Base-by-base conservation (phyloP, 2,113 vertebrate species). In the Aegypius monachus region DNA sequence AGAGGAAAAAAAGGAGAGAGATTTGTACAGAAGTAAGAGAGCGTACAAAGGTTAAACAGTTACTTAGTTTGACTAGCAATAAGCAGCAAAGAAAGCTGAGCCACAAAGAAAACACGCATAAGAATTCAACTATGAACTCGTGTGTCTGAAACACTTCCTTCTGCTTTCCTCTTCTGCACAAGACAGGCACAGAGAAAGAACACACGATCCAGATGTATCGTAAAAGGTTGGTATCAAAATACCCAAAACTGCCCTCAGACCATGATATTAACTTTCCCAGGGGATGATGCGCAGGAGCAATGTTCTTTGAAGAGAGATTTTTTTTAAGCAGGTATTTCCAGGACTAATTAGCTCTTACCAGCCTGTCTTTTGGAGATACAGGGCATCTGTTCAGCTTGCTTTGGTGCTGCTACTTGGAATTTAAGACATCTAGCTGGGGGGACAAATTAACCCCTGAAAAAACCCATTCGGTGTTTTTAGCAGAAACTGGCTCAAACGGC, bases 121-220 rank as follows among this genome's bases (percentile, higher is more conserved):
- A 86, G 88, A 97, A 88, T 94, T 95, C 80, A 94, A n/a, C 88
- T 90, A 90, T 85, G 90, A 95, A 94, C 62, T 80, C 2, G 0
- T 40, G 48, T 83, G 96, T 97, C 96, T 96, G 91, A 92, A 86
- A 75, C 45, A 89, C 65, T 97, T 97, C 96, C 95, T 96, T 93
- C 95, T 97, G 95, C 95, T 95, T 95, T 94, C 82, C 14, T 63
- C 67, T 92, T 80, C 38, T 83, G 83, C 73, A 79, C 18, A 59
- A 86, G 38, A 83, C 52, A 85, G 63, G 83, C 36, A 61, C 14
- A 82, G 22, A 94, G 43, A 87, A 91, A 93, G 6, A 91, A 65
- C 15, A 40, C 50, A 78, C 31, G 75, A 43, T 67, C 53, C 68
- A 88, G 59, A 65, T 4, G 34, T 53, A 10, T 16, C 0, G 0